Conservation (phyloP, 2,797 vertebrate species). For the Antennarius maculatus region DNA sequence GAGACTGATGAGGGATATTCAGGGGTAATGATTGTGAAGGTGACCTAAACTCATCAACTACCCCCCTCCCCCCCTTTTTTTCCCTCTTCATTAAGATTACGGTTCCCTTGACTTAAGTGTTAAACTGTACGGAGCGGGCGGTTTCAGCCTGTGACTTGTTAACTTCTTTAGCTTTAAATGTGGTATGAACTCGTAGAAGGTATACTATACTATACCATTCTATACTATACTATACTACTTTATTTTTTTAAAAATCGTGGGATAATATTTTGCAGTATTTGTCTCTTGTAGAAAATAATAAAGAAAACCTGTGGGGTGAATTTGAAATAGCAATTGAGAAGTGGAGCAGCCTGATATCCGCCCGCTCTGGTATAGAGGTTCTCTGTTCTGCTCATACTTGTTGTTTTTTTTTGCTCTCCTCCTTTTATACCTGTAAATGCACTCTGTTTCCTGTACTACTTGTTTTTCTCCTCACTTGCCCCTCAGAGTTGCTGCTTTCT, state of each 20-base stretch:
- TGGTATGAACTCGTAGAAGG: not conserved
- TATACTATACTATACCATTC: not conserved
- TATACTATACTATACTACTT: not conserved
- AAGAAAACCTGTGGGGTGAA: not conserved
- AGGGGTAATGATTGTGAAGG: slow-evolving; percentile 32
- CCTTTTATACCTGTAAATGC: slow-evolving; percentile 37
- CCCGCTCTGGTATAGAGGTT: slow-evolving; percentile 16
- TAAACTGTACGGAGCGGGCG: slow-evolving; percentile 22
- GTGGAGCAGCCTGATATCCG: slow-evolving; percentile 19
- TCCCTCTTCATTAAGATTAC: slow-evolving; percentile 4
- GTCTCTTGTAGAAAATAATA: not conserved
- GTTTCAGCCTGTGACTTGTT: slow-evolving; percentile 19
- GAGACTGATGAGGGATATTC: slow-evolving; percentile 42
- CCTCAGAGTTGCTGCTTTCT: slow-evolving; percentile 88
- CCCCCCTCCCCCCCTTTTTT: too few relatives aligned
- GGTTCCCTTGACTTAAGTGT: slow-evolving; percentile 19
- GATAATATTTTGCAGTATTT: too few relatives aligned
- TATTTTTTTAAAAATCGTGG: not conserved
- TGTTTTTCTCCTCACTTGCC: slow-evolving; percentile 72
- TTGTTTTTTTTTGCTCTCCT: slow-evolving; percentile 18
- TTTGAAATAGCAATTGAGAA: not conserved
- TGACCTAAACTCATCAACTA: slow-evolving; percentile 23
- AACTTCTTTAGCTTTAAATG: not conserved
- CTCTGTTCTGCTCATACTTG: not conserved
- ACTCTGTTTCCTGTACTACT: slow-evolving; percentile 53